These are phyloP conservation scores for Lepeophtheirus nordmannii DNA, from an alignment of 2,888 invertebrate species.

Conservation along the genomic window DNA sequence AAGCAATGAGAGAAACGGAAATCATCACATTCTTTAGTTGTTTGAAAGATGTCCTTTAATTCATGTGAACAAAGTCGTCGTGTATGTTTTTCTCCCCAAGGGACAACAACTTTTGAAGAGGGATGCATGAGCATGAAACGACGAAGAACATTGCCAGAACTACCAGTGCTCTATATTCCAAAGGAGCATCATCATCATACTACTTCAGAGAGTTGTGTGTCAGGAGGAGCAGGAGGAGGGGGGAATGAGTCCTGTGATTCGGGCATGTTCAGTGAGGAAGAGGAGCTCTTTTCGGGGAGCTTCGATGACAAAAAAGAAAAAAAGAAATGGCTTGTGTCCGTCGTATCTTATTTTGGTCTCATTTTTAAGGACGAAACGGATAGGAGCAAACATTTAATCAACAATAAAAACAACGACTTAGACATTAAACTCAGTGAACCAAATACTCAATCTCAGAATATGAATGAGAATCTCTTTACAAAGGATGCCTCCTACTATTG, in stretches of 20 bases:
- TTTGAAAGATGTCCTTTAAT: no score
- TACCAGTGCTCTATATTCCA: no score
- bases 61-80: no score
- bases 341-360: not conserved
- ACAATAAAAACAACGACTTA: no score
- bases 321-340: not conserved
- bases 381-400: not conserved
- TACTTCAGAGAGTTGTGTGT: no score
- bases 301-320: not conserved
- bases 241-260: not conserved
- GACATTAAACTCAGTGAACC: not conserved
- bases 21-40: no score
- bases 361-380: not conserved
- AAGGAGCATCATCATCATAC: no score
- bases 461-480: not conserved
- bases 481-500: slow-evolving; percentile 1
- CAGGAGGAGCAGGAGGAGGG: not conserved
- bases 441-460: not conserved
- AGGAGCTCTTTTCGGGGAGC: not conserved
- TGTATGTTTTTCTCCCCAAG: no score
- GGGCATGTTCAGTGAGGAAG: not conserved
- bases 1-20: no score
- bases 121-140: no score
- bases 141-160: no score
- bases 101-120: no score